phyloP scores from a whole-genome alignment of 2,797 vertebrate genomes.

The Eulemur rubriventer region DNA sequence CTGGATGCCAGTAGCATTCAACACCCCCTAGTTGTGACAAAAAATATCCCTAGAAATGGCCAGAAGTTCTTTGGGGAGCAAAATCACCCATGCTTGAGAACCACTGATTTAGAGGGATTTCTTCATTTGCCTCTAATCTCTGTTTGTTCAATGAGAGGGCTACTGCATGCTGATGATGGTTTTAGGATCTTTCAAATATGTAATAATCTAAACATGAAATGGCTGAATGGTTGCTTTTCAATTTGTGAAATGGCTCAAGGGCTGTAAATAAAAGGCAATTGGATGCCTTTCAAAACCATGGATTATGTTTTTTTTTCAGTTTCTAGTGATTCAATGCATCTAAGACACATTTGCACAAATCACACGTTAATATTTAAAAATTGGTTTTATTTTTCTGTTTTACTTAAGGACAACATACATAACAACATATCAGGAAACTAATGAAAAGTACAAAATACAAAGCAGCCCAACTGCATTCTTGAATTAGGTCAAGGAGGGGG shows the following conservation, averaged over 20 bases:
- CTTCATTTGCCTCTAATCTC: constrained; percentile 67
- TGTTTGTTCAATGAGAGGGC: constrained; percentile 70
- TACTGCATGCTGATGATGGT: constrained; percentile 71
- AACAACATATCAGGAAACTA: background rate
- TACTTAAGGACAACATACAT: constrained; percentile 46
- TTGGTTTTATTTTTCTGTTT: constrained; percentile 48
- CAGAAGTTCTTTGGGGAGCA: background rate
- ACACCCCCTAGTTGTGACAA: background rate
- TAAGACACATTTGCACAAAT: constrained; percentile 67
- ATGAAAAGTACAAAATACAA: background rate
- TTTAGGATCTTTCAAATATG: constrained; percentile 76
- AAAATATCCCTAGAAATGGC: background rate
- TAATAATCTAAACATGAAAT: constrained; percentile 80
- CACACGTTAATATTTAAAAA: constrained; percentile 71
- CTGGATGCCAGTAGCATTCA: background rate
- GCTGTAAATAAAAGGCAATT: constrained; percentile 81
- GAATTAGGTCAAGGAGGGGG: background rate
- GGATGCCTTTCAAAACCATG: constrained; percentile 79
- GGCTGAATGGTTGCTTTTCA: constrained; percentile 77
- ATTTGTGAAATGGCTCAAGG: constrained; percentile 81
- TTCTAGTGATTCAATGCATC: constrained; percentile 65
- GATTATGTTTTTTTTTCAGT: constrained; percentile 75
- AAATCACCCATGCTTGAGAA: background rate
- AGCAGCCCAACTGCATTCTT: background rate
- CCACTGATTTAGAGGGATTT: background rate